A percentile compares a stretch with the other conserved stretches of the same genome.
Conservation (phyloP, 1,140 invertebrate genomes). For the Solen grandis region DNA sequence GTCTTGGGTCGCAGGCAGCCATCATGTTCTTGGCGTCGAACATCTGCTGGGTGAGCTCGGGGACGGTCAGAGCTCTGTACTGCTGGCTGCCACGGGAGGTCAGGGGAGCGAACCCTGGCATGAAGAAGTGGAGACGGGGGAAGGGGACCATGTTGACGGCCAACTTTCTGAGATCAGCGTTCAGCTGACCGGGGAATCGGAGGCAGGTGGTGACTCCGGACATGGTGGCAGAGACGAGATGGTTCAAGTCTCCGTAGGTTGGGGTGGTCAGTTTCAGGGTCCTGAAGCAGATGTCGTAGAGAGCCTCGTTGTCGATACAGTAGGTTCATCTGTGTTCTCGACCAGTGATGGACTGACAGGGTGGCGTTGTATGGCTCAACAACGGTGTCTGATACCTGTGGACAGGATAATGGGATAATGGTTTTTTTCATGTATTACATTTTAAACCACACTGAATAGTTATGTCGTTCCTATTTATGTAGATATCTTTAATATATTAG, state of each 20-base stretch:
- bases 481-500: no score
- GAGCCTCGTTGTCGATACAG: constrained; percentile 91
- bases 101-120: constrained; percentile 89
- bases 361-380: constrained; percentile 82
- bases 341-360: constrained; percentile 80
- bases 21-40: constrained; percentile 90
- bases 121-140: constrained; percentile 90
- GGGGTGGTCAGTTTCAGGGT: constrained; percentile 89
- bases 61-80: constrained; percentile 83
- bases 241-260: constrained; percentile 85
- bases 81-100: constrained; percentile 83
- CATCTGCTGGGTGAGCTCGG: constrained; percentile 85
- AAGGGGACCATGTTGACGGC: constrained; percentile 90
- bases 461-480: no score
- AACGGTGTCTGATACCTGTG: constrained; percentile 80
- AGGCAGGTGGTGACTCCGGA: constrained; percentile 92
- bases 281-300: constrained; percentile 91
- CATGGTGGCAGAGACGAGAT: constrained; percentile 85
- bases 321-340: no score
- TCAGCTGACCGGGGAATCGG: constrained; percentile 91
- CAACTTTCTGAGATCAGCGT: constrained; percentile 91
- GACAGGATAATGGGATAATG: no score
- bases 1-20: constrained; percentile 88
- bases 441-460: no score
- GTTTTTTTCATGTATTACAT: no score